A percentile compares a stretch with the other conserved stretches of the same genome.
Evolutionary conservation across 1,140 invertebrate genomes (phyloP).

Genomic region (Mycetomoellerius zeteki): DNA sequence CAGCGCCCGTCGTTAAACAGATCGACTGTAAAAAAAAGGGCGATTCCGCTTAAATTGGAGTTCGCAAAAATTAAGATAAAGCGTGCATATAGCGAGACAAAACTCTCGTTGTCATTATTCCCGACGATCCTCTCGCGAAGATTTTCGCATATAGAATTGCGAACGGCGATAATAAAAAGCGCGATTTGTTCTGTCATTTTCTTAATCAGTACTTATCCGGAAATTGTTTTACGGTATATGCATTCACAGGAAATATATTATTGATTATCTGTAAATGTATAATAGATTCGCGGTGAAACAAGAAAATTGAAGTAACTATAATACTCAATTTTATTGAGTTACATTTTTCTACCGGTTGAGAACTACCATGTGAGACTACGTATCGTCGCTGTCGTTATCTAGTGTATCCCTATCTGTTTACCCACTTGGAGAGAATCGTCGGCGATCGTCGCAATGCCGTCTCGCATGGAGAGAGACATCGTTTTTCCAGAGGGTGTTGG

Average conservation of each 20-base stretch:
- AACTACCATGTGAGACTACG: neutral
- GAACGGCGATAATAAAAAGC: neutral
- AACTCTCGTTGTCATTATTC: conserved; percentile 32
- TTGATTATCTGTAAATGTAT: neutral
- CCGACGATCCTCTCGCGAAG: neutral
- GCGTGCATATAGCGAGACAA: conserved; percentile 25
- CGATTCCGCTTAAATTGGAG: conserved; percentile 74
- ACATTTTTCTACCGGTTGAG: neutral
- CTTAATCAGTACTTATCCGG: neutral
- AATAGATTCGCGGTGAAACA: neutral
- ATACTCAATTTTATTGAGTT: neutral
- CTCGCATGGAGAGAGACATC: conserved; percentile 11
- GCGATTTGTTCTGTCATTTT: neutral
- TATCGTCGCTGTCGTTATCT: neutral
- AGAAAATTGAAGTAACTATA: neutral
- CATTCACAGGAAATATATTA: neutral
- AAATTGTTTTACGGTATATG: neutral
- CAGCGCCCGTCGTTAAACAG: conserved; percentile 73
- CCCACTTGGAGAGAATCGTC: neutral
- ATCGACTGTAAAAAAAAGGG: conserved; percentile 74
- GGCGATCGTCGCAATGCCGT: neutral
- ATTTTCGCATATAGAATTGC: neutral
- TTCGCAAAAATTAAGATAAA: conserved; percentile 66
- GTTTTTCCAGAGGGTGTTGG: conserved; percentile 37
- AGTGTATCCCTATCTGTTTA: conserved; percentile 23